Evolutionary conservation across 1,140 invertebrate genomes (phyloP), one percentile per base, ranked within the genome.

Genomic region (Phymastichus coffea): DNA sequence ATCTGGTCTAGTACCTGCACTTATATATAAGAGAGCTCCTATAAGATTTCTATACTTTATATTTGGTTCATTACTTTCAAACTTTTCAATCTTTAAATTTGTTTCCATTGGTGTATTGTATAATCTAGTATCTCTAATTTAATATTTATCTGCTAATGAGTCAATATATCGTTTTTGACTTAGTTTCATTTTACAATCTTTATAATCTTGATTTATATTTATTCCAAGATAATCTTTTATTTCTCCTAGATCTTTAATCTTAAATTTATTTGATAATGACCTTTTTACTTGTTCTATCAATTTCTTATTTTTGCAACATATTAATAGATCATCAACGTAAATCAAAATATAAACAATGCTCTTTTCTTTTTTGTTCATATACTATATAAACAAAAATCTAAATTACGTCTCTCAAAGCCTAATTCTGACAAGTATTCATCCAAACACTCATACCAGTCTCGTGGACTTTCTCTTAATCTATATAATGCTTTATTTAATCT

Each of bases 391-490:
- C 52, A 43, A 26, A n/a, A 28, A 33, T 55, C 40, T 15, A 8
- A 3, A 7, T 55, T 30, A 30, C 52, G 26, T 28, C 26, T 28
- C 25, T 28, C 7, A 20, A 55, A 33, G 9, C 14, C 12, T 30
- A 55, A 3, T 10, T 22, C 30, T 17, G 4, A 1, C 6, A 55
- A 3, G 33, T 28, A 55, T 28, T 55, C n/a, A 26, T 55, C 15
- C 10, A 55, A 38, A 20, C 52, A 55, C 9, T 55, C 25, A 19
- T 55, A 55, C 40, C 26, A 55, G 12, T 22, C 38, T 12, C 52
- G 43, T 7, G 25, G 15, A 44, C 40, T 38, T 6, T 43, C 44
- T 47, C 23, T 47, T 26, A 47, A 17, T 12, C 44, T 17, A 12
- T 25, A 47, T 28, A 47, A 28, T 26, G 44, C 20, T 26, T 47